These are phyloP conservation scores for Colistium nudipinnis DNA, from an alignment of 2,113 vertebrate species.

Conservation along the genomic window DNA sequence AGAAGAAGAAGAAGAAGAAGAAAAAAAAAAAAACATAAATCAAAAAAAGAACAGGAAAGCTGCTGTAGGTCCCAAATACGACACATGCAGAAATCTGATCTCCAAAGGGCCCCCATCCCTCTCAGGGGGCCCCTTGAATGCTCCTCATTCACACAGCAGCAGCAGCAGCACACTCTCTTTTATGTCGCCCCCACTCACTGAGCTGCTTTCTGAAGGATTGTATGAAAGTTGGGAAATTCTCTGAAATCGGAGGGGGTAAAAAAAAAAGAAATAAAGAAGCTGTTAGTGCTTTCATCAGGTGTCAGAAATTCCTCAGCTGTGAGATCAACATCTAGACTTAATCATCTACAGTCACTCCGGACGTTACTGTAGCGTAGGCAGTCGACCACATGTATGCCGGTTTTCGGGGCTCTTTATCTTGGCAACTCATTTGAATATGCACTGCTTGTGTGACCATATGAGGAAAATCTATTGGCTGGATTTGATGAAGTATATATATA, in stretches of 20 bases:
- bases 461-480: not conserved
- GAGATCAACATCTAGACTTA: not conserved
- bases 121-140: slow-evolving; percentile 33
- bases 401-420: not conserved
- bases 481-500: too few relatives aligned
- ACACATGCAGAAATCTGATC: slow-evolving; percentile 12
- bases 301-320: not conserved
- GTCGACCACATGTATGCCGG: too few relatives aligned
- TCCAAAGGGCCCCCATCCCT: slow-evolving; percentile 39
- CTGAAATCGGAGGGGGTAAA: not conserved
- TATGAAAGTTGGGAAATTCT: slow-evolving; percentile 1
- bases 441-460: not conserved
- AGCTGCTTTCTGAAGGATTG: slow-evolving; percentile 16
- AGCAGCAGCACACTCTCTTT: not conserved
- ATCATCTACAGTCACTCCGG: not conserved
- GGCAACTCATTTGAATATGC: not conserved
- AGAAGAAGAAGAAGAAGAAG: not conserved
- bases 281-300: not conserved
- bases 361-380: not conserved
- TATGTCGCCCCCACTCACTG: slow-evolving; percentile 5
- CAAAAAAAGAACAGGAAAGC: too few relatives aligned
- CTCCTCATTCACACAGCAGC: slow-evolving; percentile 45
- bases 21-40: too few relatives aligned
- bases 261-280: not conserved
- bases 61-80: not conserved